Conservation (phyloP, 1,140 invertebrate genomes). For the Nasonia vitripennis region DNA sequence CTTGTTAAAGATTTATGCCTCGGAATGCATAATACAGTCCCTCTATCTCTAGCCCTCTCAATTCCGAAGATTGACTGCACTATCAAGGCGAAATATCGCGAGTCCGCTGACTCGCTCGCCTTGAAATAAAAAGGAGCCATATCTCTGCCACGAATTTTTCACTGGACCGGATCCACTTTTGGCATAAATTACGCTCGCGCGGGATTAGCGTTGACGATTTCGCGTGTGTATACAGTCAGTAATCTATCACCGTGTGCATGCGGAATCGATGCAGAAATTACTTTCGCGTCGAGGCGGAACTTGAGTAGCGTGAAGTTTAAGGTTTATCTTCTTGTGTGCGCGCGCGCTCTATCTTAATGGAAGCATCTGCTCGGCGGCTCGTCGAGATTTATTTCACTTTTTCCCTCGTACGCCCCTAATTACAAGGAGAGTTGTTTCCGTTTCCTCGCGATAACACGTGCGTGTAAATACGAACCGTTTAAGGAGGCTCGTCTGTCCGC, state of each 20-base stretch:
- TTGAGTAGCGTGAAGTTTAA: conserved; percentile 25
- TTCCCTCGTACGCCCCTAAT: conserved; percentile 9
- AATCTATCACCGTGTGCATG: no score
- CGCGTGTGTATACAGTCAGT: not conserved
- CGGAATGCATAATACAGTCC: not conserved
- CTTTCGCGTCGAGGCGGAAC: not conserved
- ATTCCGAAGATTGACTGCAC: not conserved
- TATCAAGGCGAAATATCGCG: conserved; percentile 11
- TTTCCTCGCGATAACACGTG: no score
- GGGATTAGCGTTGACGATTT: no score
- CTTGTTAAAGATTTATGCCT: conserved; percentile 28
- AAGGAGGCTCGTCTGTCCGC: no score
- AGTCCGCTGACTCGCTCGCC: not conserved
- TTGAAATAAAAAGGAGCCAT: not conserved
- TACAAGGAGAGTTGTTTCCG: no score
- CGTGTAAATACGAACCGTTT: no score
- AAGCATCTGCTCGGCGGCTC: not conserved
- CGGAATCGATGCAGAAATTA: not conserved
- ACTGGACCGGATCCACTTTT: not conserved
- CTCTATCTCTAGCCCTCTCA: not conserved
- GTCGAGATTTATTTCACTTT: conserved; percentile 11
- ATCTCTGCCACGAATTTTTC: not conserved
- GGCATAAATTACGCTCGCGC: no score
- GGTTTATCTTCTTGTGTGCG: conserved; percentile 40
- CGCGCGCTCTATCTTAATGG: not conserved